Evolutionary conservation across 2,113 vertebrate genomes (phyloP).

Genomic region (Ciconia maguari): DNA sequence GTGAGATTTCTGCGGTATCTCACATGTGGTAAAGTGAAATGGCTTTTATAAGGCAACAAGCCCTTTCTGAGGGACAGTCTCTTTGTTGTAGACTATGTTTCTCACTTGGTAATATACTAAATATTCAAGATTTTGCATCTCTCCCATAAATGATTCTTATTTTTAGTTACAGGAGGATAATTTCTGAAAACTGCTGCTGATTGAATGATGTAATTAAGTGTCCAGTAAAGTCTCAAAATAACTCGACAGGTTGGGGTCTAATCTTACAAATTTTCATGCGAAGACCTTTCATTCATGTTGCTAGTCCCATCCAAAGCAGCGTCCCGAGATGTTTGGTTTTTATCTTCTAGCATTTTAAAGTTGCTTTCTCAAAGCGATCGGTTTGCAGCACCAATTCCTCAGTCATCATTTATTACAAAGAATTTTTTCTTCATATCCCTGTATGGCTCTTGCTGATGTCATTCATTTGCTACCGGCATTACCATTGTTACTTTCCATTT

Average conservation of each 20-base stretch:
- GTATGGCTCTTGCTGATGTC: neutral
- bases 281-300: neutral
- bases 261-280: neutral
- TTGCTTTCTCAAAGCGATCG: neutral
- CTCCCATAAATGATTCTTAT: neutral
- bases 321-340: neutral
- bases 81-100: neutral
- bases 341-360: neutral
- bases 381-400: neutral
- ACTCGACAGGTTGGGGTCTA: neutral
- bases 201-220: neutral
- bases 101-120: neutral
- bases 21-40: fast-evolving
- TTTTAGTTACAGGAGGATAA: neutral
- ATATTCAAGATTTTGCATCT: neutral
- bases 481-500: neutral
- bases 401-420: neutral
- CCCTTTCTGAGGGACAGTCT: neutral
- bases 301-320: neutral
- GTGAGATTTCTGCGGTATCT: neutral
- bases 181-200: neutral
- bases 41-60: neutral
- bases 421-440: neutral
- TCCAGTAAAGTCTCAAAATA: neutral
- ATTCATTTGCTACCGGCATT: neutral